phyloP scores from a whole-genome alignment of 2,797 vertebrate genomes.

The Adelosebastes latens region DNA sequence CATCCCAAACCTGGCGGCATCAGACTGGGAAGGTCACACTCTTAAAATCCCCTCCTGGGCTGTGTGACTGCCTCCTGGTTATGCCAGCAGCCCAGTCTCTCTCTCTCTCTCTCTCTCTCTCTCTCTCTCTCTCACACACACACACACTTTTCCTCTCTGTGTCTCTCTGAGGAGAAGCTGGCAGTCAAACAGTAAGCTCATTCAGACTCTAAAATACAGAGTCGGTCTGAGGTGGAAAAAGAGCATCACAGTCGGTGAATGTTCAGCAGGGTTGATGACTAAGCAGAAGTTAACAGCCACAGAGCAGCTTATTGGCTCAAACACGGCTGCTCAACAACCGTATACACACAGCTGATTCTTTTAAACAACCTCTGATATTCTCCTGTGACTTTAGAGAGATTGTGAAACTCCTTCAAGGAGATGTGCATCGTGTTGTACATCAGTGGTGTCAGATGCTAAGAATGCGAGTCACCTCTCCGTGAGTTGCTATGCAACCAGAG shows the following conservation, averaged over 20 bases:
- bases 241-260: slow-evolving; percentile 69
- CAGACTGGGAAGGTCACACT: slow-evolving; percentile 37
- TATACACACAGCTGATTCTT: neutral
- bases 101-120: neutral
- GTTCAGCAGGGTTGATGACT: slow-evolving; percentile 65
- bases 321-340: slow-evolving; percentile 20
- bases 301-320: slow-evolving; percentile 45
- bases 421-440: slow-evolving; percentile 5
- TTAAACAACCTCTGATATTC: neutral
- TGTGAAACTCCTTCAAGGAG: slow-evolving; percentile 10
- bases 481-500: slow-evolving; percentile 60
- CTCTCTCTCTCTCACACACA: neutral
- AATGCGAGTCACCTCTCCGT: slow-evolving; percentile 24
- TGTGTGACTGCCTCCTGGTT: slow-evolving; percentile 18
- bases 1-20: slow-evolving; percentile 31
- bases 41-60: slow-evolving; percentile 16
- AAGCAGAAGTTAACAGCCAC: slow-evolving; percentile 58
- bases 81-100: slow-evolving; percentile 25
- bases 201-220: slow-evolving; percentile 70
- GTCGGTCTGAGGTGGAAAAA: slow-evolving; percentile 73
- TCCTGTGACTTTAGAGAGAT: neutral
- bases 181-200: slow-evolving; percentile 73
- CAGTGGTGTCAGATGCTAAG: slow-evolving; percentile 34
- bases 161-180: slow-evolving; percentile 65
- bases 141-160: slow-evolving; percentile 32